phyloP scores from a whole-genome alignment of 2,113 vertebrate genomes.

The Poecilia latipinna region DNA sequence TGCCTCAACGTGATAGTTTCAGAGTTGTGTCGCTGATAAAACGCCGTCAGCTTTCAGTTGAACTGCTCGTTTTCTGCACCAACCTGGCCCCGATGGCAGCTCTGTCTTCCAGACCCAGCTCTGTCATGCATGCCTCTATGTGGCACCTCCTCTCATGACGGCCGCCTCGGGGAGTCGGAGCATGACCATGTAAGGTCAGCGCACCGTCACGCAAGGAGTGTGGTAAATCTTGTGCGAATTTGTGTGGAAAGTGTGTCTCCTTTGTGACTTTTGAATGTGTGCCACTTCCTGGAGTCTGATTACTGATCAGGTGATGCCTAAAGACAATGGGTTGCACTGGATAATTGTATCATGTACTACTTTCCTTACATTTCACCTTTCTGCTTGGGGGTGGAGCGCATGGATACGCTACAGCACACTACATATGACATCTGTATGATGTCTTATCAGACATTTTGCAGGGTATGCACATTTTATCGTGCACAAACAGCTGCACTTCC shows the following conservation, averaged over 20 bases:
- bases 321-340: neutral
- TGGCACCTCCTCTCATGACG: slow-evolving; percentile 46
- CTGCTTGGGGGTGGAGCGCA: neutral
- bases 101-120: slow-evolving; percentile 36
- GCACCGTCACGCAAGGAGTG: slow-evolving; percentile 40
- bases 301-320: too few species aligned
- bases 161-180: slow-evolving; percentile 14
- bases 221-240: slow-evolving; percentile 40
- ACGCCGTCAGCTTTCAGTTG: slow-evolving; percentile 28
- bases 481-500: neutral
- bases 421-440: slow-evolving; percentile 11
- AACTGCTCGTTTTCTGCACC: slow-evolving; percentile 27
- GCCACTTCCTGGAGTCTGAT: too few species aligned
- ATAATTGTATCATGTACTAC: neutral
- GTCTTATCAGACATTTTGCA: neutral
- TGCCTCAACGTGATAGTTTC: neutral
- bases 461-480: neutral
- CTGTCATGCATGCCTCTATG: slow-evolving; percentile 39
- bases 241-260: slow-evolving; percentile 4
- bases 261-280: neutral
- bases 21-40: neutral
- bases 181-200: slow-evolving; percentile 56
- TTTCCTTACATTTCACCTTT: neutral
- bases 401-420: neutral
- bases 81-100: slow-evolving; percentile 38